A percentile compares a stretch with the other conserved stretches of the same genome.
phyloP scores from a whole-genome alignment of 92 coral and sea anemone genomes.

The Zoanthus sociatus region DNA sequence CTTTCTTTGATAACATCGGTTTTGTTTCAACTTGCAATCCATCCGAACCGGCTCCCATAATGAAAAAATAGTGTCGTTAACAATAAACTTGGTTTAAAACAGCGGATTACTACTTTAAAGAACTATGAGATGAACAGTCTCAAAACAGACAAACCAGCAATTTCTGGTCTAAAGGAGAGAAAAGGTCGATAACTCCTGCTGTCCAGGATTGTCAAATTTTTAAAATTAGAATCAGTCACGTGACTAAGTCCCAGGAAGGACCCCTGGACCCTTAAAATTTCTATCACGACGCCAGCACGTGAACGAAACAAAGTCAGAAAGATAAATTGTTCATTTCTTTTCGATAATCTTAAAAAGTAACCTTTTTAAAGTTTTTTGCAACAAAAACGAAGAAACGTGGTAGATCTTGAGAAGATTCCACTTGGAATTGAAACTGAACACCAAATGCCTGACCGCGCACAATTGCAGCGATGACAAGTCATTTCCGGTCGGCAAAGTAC shows the following conservation, averaged over 20 bases:
- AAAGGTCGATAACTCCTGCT: neutral
- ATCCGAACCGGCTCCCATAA: conserved; percentile 87
- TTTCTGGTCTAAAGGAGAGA: neutral
- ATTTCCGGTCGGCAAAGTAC: conserved; percentile 11
- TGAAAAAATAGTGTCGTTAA: conserved; percentile 21
- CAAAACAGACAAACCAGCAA: neutral
- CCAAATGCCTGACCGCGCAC: neutral
- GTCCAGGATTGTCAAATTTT: conserved; percentile 1
- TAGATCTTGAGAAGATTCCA: neutral
- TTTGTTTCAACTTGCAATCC: conserved; percentile 73
- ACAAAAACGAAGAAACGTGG: neutral
- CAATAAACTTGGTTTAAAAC: neutral
- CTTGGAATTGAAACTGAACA: conserved; percentile 7
- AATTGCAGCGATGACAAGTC: neutral
- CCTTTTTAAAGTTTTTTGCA: neutral
- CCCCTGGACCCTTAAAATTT: neutral
- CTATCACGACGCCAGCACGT: conserved; percentile 37
- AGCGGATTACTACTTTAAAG: neutral
- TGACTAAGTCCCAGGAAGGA: conserved; percentile 30
- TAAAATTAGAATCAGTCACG: conserved; percentile 11
- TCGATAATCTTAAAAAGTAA: neutral
- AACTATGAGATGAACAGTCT: neutral
- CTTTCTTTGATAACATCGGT: conserved; percentile 68
- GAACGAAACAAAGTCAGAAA: neutral
- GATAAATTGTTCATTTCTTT: neutral